Conservation (phyloP, 2,888 invertebrate genomes). For the Drosophila kambysellisi region DNA sequence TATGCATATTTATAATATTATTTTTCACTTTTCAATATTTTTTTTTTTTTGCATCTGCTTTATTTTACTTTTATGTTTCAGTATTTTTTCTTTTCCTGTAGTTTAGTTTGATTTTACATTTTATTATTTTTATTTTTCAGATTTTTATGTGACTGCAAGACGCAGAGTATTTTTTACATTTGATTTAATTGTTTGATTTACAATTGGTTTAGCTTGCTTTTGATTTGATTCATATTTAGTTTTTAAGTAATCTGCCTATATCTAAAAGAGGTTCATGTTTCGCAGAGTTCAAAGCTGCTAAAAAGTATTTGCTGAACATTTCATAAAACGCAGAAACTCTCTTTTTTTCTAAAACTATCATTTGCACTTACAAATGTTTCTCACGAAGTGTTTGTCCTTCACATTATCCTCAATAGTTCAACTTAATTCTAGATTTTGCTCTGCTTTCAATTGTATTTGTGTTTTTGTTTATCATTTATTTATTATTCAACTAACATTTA, state of each 20-base stretch:
- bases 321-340: slow-evolving; percentile 22
- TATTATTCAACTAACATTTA: slow-evolving; percentile 67
- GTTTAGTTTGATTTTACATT: slow-evolving; percentile 79
- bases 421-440: slow-evolving; percentile 32
- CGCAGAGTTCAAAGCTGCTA: slow-evolving; percentile 28
- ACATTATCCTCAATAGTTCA: slow-evolving; percentile 54
- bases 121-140: slow-evolving; percentile 50
- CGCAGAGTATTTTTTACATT: slow-evolving; percentile 35
- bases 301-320: slow-evolving; percentile 20
- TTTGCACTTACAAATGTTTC: background rate
- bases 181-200: slow-evolving; percentile 62
- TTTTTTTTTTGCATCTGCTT: slow-evolving; percentile 13
- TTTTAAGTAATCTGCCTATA: slow-evolving; percentile 16
- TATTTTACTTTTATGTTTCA: slow-evolving; percentile 30
- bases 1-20: slow-evolving; percentile 60
- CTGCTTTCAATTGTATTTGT: slow-evolving; percentile 16
- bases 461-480: slow-evolving; percentile 25
- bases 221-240: slow-evolving; percentile 33
- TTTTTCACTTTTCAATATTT: background rate
- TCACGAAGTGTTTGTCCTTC: slow-evolving; percentile 18
- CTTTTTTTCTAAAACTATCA: slow-evolving; percentile 14
- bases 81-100: slow-evolving; percentile 67
- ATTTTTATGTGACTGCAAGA: slow-evolving; percentile 31
- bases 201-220: slow-evolving; percentile 51
- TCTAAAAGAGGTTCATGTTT: slow-evolving; percentile 45